Base-by-base conservation (phyloP, 2,888 invertebrate genomes). In the Orchestes rusci region DNA sequence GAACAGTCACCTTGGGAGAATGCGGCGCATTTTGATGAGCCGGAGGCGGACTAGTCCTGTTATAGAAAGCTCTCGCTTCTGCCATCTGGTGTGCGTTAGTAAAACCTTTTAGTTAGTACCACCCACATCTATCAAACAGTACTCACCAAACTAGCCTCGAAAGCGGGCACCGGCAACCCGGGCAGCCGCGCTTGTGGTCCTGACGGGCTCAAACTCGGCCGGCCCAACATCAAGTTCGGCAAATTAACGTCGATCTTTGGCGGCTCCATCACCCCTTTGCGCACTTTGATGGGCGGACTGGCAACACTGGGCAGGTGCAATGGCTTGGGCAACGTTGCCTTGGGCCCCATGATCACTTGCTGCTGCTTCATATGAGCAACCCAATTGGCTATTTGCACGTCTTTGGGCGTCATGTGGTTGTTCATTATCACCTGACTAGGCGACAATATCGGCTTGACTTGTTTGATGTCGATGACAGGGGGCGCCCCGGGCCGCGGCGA, bases 21-120 rank as follows among this genome's bases (percentile, higher is more conserved):
- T 50, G 50, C 58, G 82, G 82, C 63, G 81, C 80, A 65, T 82
- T 86, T 75, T 86, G 87, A 70, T 87, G 87, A 58, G 88, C 87
- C 64, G 87, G 87, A 63, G 87, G 87, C 62, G 86, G 87, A 69
- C 84, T 84, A 73, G 31, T 47, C 35, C 47, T 58, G 59, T 66
- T 66, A 59, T 45, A 49, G 30, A 39, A 52, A 16, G 46, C 44
- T 31, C 51, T 40, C 16, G 77, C 66, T 68, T 52, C 49, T 23
- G 45, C 50, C 31, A 50, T 50, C 50, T 50, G 50, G 20, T 13
- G 12, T 23, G 36, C 71, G 74, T 67, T 66, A 66, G 64, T 65
- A 57, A 50, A 52, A 46, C 5, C 7, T 10, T 7, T 7, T 45
- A 33, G 31, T 23, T 23, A 23, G 23, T 23, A 7, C 5, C 5